phyloP scores from a whole-genome alignment of 1,140 invertebrate genomes.

The Zaprionus kolodkinae region DNA sequence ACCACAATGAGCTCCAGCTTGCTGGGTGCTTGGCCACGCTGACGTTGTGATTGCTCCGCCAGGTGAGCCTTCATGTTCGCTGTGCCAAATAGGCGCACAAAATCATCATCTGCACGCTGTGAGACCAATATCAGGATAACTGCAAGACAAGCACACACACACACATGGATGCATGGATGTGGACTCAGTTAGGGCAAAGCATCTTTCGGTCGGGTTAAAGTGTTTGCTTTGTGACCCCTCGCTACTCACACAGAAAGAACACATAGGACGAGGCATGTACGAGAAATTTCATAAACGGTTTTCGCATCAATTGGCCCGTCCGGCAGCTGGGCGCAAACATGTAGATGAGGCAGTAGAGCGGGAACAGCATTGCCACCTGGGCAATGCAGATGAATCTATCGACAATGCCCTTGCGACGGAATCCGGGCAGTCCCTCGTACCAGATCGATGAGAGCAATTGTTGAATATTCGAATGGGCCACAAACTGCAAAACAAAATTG shows the following conservation, averaged over 20 bases:
- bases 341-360: constrained; percentile 93
- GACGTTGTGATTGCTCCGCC: constrained; percentile 87
- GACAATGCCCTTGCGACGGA: constrained; percentile 90
- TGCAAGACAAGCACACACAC: constrained; percentile 80
- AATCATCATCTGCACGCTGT: constrained; percentile 91
- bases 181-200: background rate
- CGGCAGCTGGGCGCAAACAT: constrained; percentile 91
- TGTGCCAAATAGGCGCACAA: constrained; percentile 89
- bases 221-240: constrained; percentile 27
- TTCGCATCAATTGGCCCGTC: constrained; percentile 91
- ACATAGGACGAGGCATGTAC: constrained; percentile 96
- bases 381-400: constrained; percentile 90
- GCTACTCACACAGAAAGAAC: constrained; percentile 92
- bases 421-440: constrained; percentile 95
- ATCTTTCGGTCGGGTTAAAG: constrained; percentile 18
- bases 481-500: constrained; percentile 87
- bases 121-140: constrained; percentile 94
- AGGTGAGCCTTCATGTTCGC: constrained; percentile 87
- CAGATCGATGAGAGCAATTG: constrained; percentile 95
- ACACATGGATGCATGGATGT: constrained; percentile 4
- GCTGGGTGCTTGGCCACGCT: constrained; percentile 91
- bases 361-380: constrained; percentile 92
- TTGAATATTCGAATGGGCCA: constrained; percentile 96
- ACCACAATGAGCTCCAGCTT: constrained; percentile 91
- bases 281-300: constrained; percentile 97